These are phyloP conservation scores for Oscheius sp. DNA, from an alignment of 2,888 invertebrate genomes.

Conservation along the genomic window DNA sequence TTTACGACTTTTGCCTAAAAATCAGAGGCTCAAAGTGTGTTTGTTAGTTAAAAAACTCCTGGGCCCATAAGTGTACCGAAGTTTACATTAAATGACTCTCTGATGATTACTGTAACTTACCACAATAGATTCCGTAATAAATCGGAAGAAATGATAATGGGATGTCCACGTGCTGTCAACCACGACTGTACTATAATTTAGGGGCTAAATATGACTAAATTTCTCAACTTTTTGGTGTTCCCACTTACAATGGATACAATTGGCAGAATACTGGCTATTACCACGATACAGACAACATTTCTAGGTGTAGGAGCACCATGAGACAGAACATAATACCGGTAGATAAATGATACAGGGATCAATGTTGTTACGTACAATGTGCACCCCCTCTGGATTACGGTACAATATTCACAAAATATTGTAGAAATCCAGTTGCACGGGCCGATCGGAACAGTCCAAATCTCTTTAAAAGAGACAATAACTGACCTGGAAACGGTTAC, in stretches of 20 bases:
- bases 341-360: slow-evolving; percentile 4
- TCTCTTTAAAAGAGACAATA: not conserved
- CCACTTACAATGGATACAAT: slow-evolving; percentile 3
- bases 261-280: not conserved
- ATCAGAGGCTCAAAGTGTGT: no score
- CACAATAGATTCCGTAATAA: no score
- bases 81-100: no score
- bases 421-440: slow-evolving; percentile 4
- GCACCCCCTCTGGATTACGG: not conserved
- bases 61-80: no score
- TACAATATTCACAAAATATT: slow-evolving; percentile 12
- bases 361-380: slow-evolving; percentile 2
- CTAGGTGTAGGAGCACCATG: not conserved
- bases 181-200: not conserved
- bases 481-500: not conserved
- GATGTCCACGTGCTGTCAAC: no score
- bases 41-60: no score
- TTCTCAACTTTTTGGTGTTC: no score
- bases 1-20: no score
- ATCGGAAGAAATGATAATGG: no score
- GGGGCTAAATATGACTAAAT: not conserved
- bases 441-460: slow-evolving; percentile 4
- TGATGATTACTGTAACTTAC: no score
- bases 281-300: not conserved
- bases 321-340: not conserved